phyloP scores from a whole-genome alignment of 2,113 vertebrate species.

The Hystrix cristata region DNA sequence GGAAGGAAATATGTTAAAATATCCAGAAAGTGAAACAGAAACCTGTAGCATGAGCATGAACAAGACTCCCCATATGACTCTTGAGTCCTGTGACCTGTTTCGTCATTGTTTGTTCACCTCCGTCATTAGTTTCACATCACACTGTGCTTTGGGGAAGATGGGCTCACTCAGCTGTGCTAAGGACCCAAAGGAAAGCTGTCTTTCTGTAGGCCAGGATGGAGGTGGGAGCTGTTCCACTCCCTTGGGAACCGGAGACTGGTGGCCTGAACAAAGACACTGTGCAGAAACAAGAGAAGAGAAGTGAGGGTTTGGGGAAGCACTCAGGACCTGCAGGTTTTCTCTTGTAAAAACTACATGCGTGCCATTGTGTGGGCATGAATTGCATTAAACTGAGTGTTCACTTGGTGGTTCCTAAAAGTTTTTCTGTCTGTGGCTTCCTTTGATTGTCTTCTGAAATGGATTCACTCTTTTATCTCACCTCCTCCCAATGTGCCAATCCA shows the following conservation, averaged over 20 bases:
- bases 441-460: background rate
- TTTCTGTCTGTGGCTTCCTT: background rate
- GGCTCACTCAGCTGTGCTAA: background rate
- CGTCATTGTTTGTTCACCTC: background rate
- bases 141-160: background rate
- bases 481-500: background rate
- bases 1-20: background rate
- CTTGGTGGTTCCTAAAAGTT: background rate
- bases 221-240: background rate
- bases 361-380: background rate
- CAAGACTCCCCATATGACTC: no score
- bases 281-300: background rate
- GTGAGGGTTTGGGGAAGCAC: background rate
- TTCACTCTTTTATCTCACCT: background rate
- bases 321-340: background rate
- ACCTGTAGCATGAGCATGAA: background rate
- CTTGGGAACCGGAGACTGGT: background rate
- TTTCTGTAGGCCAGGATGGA: background rate
- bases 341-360: background rate
- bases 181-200: background rate
- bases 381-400: background rate
- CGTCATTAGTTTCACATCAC: background rate
- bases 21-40: background rate
- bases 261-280: background rate
- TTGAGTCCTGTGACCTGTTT: background rate